Evolutionary conservation across 1,140 invertebrate genomes (phyloP).

Genomic region (Apolygus lucorum): DNA sequence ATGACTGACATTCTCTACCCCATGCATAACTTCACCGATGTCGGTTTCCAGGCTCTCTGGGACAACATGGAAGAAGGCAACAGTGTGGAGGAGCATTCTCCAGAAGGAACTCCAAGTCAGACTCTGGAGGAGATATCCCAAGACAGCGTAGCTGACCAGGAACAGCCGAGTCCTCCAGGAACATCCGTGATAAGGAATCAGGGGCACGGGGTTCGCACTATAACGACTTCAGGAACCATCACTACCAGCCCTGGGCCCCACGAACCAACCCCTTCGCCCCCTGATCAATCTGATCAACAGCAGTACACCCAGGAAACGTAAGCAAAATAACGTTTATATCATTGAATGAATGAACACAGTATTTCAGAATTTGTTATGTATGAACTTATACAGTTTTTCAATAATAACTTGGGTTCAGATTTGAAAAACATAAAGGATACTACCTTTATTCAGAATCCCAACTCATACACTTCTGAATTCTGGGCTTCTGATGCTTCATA

Average conservation of each 20-base stretch:
- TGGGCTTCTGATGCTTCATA: too few species aligned
- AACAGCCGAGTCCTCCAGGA: constrained; percentile 9
- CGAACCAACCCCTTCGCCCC: constrained; percentile 20
- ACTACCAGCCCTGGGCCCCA: constrained; percentile 28
- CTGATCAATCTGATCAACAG: constrained; percentile 2
- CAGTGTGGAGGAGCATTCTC: not conserved
- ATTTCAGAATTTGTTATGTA: too few species aligned
- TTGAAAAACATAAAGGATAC: too few species aligned
- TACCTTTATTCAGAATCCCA: too few species aligned
- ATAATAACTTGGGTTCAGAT: too few species aligned
- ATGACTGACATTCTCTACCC: constrained; percentile 2
- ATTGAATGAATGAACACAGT: too few species aligned
- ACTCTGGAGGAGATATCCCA: constrained; percentile 11
- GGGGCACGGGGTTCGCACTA: constrained; percentile 30
- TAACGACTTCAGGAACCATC: constrained; percentile 33
- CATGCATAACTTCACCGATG: not conserved
- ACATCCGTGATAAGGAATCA: constrained; percentile 30
- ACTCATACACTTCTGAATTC: too few species aligned
- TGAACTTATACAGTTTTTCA: too few species aligned
- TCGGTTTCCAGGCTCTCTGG: constrained; percentile 1
- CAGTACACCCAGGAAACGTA: constrained; percentile 20
- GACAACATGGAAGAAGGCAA: not conserved
- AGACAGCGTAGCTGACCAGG: not conserved
- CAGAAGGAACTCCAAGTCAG: not conserved
- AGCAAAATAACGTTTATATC: too few species aligned